Evolutionary conservation across 2,888 invertebrate species (phyloP), one percentile per base, ranked within the genome.

Genomic region (Epirrhoe tristata): DNA sequence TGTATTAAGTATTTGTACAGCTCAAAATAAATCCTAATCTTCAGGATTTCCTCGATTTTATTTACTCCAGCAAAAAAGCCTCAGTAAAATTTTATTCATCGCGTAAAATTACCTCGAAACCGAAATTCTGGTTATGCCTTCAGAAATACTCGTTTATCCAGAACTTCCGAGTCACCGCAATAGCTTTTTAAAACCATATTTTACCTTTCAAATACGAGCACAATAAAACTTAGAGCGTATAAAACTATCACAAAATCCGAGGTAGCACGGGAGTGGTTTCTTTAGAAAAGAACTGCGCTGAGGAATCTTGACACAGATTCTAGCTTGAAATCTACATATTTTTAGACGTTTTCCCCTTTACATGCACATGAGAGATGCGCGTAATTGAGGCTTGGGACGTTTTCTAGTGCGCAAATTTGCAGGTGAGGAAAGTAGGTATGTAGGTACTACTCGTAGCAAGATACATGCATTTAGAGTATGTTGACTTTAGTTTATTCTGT

Each of bases 261-360:
- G 62, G 66, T 69, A 63, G 58, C 51, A 39, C 67, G 36, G 46
- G 61, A 60, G 67, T 60, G 71, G 66, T 71, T 72, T 67, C 71
- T 67, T 71, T 72, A 63, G 64, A 64, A 72, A 70, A 72, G 70
- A 72, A 70, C 71, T 65, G 63, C 66, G 51, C 64, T 51, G 66
- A 63, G 66, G 59, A 57, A 56, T 66, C 74, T 71, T 73, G 71
- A 74, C 74, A 74, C 71, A 72, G 69, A 73, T 73, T 69, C 55
- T 43, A 65, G 59, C 63, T 59, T 62, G 36, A 69, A 65, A 54
- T 66, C 64, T 60, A 59, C 63, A 66, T 69, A 71, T 70, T 72
- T 74, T 74, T 68, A 72, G 58, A 67, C 61, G 60, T 65, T 69
- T 71, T 65, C 52, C 43, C 34, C 61, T 58, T 66, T 67, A 62